Evolutionary conservation across 2,113 vertebrate species (phyloP).

Genomic region (rabbit (Oryctolagus cuniculus)): DNA sequence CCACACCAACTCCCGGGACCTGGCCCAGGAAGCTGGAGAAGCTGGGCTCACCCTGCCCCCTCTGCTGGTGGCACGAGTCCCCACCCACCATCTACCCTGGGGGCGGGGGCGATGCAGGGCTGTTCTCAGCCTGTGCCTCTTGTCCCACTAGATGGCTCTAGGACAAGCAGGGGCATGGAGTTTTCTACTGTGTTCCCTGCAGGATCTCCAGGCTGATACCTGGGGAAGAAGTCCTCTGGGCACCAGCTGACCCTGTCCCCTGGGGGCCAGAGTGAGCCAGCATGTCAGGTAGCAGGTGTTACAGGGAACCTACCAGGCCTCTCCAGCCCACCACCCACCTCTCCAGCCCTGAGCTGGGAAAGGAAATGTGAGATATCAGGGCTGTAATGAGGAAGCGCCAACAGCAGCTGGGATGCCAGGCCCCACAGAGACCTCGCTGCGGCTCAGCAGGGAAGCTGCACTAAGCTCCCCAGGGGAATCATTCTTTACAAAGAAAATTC

Average conservation of each 20-base stretch:
- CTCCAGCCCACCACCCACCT: constrained; percentile 36
- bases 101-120: not conserved
- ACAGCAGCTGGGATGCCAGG: constrained; percentile 66
- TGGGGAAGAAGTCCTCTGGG: constrained; percentile 33
- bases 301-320: not conserved
- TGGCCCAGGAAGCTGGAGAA: constrained; percentile 6
- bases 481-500: constrained; percentile 77
- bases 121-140: not conserved
- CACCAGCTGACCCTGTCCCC: constrained; percentile 24
- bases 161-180: not conserved
- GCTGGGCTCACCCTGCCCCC: not conserved
- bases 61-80: not conserved
- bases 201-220: not conserved
- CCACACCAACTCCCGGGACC: not conserved
- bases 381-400: constrained; percentile 46
- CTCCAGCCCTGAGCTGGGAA: constrained; percentile 55
- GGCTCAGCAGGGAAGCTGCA: constrained; percentile 68
- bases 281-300: constrained; percentile 35
- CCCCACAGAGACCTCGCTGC: constrained; percentile 52
- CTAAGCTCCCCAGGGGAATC: constrained; percentile 48
- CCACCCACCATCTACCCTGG: not conserved
- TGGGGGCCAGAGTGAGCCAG: not conserved
- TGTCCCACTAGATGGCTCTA: not conserved
- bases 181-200: not conserved
- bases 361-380: constrained; percentile 67